Conservation (phyloP, 2,113 vertebrate species). For the Actenoides lindsayi region DNA sequence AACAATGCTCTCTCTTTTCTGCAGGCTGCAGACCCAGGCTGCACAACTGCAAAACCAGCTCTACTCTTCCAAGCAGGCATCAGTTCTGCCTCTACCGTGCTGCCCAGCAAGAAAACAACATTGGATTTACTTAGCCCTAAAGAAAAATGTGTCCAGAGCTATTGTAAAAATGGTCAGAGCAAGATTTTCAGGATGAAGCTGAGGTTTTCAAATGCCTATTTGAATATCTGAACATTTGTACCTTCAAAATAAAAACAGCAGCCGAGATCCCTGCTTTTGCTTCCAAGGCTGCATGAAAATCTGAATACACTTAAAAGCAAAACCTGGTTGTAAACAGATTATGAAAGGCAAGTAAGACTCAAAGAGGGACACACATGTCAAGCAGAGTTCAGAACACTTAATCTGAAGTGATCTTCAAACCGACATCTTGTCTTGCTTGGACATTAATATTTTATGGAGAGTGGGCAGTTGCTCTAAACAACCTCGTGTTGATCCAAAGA, state of each 20-base stretch:
- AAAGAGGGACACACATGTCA: background rate
- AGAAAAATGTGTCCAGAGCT: background rate
- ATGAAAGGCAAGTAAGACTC: background rate
- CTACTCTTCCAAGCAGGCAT: background rate
- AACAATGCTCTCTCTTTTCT: background rate
- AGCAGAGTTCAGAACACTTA: background rate
- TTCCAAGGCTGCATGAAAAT: background rate
- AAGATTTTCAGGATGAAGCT: background rate
- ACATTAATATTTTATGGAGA: background rate
- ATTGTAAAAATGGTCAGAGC: background rate
- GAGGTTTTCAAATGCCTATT: background rate
- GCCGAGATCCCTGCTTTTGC: background rate
- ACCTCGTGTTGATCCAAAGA: background rate
- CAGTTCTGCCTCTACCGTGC: background rate
- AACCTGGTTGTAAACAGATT: background rate
- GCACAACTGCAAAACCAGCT: background rate
- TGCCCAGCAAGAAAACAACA: fast-evolving
- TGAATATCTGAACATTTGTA: background rate
- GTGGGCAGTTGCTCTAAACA: background rate
- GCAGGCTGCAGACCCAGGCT: background rate
- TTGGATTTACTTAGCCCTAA: background rate
- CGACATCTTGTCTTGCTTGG: background rate
- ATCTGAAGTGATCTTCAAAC: background rate
- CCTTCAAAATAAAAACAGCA: background rate
- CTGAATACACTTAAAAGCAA: background rate